Conservation (phyloP, 1,140 invertebrate genomes). For the Monochamus saltuarius region DNA sequence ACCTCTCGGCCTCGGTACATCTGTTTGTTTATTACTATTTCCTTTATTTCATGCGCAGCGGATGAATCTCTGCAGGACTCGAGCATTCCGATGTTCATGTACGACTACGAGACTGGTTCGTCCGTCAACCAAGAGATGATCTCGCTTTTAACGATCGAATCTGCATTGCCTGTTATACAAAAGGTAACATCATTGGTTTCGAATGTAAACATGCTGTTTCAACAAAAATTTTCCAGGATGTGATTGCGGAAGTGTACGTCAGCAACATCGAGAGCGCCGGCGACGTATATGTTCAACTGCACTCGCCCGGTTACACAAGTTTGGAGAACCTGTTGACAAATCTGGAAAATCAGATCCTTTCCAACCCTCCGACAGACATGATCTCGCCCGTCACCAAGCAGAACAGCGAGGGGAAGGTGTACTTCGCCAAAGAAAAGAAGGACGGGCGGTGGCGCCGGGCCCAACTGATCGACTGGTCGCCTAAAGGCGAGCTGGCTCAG, state of each 20-base stretch:
- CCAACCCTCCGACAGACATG: conserved; percentile 23
- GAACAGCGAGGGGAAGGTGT: conserved; percentile 43
- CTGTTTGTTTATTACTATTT: background rate
- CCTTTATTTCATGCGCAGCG: background rate
- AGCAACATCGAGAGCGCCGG: conserved; percentile 51
- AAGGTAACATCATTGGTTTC: conserved; percentile 31
- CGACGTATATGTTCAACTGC: conserved; percentile 55
- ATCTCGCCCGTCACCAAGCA: conserved; percentile 18
- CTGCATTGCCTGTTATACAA: conserved; percentile 37
- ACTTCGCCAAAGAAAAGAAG: conserved; percentile 48
- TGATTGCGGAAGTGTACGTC: conserved; percentile 50
- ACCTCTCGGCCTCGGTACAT: conserved; percentile 1
- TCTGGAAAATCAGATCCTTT: conserved; percentile 33
- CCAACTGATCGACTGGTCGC: conserved; percentile 44
- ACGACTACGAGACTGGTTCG: conserved; percentile 36
- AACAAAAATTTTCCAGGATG: conserved; percentile 32
- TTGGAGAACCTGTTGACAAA: conserved; percentile 44
- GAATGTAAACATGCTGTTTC: background rate
- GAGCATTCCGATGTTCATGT: conserved; percentile 42
- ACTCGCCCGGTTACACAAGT: conserved; percentile 47
- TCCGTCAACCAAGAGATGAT: conserved; percentile 44
- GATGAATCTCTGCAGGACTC: too few relatives aligned
- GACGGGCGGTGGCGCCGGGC: conserved; percentile 47
- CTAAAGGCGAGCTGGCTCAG: conserved; percentile 35
- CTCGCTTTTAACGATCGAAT: conserved; percentile 35